phyloP scores from a whole-genome alignment of 2,888 invertebrate genomes.

The Oscheius myriophilus region DNA sequence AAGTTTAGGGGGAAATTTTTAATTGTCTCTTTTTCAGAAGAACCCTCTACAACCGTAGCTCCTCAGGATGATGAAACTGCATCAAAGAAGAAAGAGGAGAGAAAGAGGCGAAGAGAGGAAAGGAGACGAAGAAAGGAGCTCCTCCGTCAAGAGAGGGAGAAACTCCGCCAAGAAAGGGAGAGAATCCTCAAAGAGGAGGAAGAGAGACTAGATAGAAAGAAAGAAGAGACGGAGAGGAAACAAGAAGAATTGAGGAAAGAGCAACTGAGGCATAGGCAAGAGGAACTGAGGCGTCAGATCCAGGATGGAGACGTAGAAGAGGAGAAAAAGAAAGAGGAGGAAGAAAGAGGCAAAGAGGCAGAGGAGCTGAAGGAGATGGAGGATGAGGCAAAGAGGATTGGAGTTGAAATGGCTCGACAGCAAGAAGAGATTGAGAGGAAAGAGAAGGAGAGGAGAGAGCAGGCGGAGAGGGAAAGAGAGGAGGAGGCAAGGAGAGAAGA shows the following conservation, averaged over 20 bases:
- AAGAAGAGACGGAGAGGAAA: slow-evolving; percentile 3
- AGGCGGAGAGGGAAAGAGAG: neutral
- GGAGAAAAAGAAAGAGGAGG: slow-evolving; percentile 8
- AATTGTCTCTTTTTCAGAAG: slow-evolving; percentile 2
- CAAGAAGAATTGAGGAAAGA: slow-evolving; percentile 20
- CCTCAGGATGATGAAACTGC: neutral
- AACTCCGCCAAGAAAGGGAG: neutral
- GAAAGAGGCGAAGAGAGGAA: slow-evolving; percentile 5
- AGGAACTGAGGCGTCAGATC: slow-evolving; percentile 13
- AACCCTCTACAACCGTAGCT: neutral
- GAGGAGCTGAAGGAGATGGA: neutral
- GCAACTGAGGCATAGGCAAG: slow-evolving; percentile 16
- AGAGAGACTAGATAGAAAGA: neutral
- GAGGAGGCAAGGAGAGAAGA: slow-evolving; percentile 4
- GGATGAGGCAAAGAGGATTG: neutral
- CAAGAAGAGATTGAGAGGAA: neutral
- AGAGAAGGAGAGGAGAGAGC: neutral
- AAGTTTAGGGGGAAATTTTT: too few species aligned
- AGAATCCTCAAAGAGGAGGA: slow-evolving; percentile 4
- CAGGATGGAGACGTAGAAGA: slow-evolving; percentile 14
- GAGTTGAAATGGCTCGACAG: neutral
- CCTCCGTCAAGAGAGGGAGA: slow-evolving; percentile 5
- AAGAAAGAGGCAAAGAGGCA: neutral
- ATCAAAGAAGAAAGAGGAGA: neutral
- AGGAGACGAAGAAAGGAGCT: slow-evolving; percentile 16